Percentiles rank a stretch among this genome's conserved stretches.
phyloP scores from a whole-genome alignment of 2,797 vertebrate genomes.

The Ataeniobius toweri region DNA sequence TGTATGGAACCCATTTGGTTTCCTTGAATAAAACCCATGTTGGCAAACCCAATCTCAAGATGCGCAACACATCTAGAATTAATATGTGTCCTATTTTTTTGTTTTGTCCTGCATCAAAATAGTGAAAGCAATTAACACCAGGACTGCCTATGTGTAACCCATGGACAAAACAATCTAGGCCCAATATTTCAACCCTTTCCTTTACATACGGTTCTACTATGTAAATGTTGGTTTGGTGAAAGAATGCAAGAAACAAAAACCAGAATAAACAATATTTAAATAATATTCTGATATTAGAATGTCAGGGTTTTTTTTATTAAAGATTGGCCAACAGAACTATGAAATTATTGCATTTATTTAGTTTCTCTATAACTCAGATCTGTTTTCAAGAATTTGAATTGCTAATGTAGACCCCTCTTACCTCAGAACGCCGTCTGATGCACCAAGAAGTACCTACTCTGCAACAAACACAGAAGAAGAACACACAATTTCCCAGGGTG shows the following conservation, averaged over 20 bases:
- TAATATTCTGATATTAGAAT: not conserved
- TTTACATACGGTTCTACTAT: not conserved
- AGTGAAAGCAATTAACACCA: not conserved
- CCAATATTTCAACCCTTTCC: not conserved
- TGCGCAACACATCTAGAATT: not conserved
- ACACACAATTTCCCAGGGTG: constrained; percentile 54
- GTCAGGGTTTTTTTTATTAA: not conserved
- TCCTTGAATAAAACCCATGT: not conserved
- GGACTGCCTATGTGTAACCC: not conserved
- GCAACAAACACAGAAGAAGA: not conserved
- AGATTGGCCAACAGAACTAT: not conserved
- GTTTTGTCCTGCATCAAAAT: not conserved
- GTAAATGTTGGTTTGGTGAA: not conserved
- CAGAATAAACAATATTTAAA: not conserved
- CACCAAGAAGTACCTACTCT: not conserved
- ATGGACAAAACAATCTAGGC: too few relatives aligned
- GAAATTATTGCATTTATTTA: not conserved
- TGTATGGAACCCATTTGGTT: not conserved
- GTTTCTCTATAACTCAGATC: not conserved
- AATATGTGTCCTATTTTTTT: not conserved
- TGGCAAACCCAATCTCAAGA: not conserved
- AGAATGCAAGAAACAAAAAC: not conserved
- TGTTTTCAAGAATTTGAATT: not conserved
- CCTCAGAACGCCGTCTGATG: not conserved
- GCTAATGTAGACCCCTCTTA: not conserved